Evolutionary conservation across 2,888 invertebrate genomes (phyloP), one percentile per base, ranked within the genome.

Genomic region (Carcina quercana): DNA sequence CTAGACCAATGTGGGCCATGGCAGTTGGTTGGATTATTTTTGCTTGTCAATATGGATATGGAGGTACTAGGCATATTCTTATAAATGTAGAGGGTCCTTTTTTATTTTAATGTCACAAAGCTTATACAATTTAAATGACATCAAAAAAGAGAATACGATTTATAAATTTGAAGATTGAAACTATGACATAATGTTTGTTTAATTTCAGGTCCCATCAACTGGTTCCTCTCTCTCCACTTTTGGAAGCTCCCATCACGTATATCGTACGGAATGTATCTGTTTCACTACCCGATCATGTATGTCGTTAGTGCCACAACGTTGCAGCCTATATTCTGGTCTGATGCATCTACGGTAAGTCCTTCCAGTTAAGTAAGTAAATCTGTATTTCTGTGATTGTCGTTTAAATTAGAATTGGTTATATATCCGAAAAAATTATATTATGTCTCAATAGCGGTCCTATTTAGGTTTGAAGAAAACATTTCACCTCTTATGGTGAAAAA

Each of bases 241-340:
- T 87, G 86, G 70, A 80, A 85, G 48, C 53, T 86, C 2, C 51
- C 86, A 2, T 71, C 79, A 13, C 72, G 85, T 24, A 53, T 88
- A 1, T 86, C 86, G 0, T 87, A 85, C 33, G 83, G 84, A 2
- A 84, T 87, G 69, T 88, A 86, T 39, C 37, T 88, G 3, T 59
- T 83, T 0, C 87, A 88, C 44, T 51, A 69, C 10, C 24, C 43
- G 14, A 25, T 25, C 24, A 27, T 42, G 31, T 30, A 29, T 28
- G 17, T 11, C 10, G 7, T 27, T 7, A 27, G 11, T 11, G 27
- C 10, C 3, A 13, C 27, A 7, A 12, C 11, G 6, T 5, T 17
- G n/a, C n/a, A 15, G 3, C 27, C 27, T 10, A 17, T 17, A 11
- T 17, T 10, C 17, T 27, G 15, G 11, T 11, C n/a, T 15, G 27